Conservation (phyloP, 2,113 vertebrate species). For the Pycnonotus jocosus region DNA sequence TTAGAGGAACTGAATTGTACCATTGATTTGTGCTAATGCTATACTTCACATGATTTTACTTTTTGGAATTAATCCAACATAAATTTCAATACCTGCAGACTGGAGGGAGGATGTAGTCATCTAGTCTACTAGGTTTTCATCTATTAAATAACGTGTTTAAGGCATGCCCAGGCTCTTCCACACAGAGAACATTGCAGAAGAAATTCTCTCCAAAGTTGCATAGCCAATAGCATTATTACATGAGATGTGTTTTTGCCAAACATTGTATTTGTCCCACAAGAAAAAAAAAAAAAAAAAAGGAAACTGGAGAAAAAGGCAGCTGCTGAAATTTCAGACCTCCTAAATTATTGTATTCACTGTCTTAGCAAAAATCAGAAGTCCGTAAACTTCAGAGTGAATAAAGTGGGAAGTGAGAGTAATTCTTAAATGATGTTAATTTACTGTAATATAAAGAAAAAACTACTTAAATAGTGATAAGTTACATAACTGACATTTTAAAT, state of each 20-base stretch:
- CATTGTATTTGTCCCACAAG: not conserved
- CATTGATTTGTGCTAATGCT: not conserved
- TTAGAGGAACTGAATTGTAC: not conserved
- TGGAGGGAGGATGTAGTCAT: not conserved
- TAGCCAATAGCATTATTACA: not conserved
- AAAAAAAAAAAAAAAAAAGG: fast-evolving
- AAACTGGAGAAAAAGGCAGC: not conserved
- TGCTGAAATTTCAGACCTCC: not conserved
- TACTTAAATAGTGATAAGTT: not conserved
- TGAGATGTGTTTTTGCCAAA: not conserved
- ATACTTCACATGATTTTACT: not conserved
- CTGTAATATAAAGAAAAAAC: not conserved
- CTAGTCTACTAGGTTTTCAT: not conserved
- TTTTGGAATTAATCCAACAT: not conserved
- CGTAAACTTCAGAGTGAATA: not conserved
- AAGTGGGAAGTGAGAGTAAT: not conserved
- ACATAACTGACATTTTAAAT: conserved; percentile 37
- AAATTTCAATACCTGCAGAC: not conserved
- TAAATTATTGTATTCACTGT: not conserved
- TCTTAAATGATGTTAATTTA: not conserved
- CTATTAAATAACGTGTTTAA: not conserved
- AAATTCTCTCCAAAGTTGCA: not conserved
- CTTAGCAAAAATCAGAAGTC: not conserved
- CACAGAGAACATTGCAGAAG: not conserved
- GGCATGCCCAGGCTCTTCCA: not conserved